Evolutionary conservation across 2,113 vertebrate genomes (phyloP), one percentile per base, ranked within the genome.

Genomic region (Chionis minor): DNA sequence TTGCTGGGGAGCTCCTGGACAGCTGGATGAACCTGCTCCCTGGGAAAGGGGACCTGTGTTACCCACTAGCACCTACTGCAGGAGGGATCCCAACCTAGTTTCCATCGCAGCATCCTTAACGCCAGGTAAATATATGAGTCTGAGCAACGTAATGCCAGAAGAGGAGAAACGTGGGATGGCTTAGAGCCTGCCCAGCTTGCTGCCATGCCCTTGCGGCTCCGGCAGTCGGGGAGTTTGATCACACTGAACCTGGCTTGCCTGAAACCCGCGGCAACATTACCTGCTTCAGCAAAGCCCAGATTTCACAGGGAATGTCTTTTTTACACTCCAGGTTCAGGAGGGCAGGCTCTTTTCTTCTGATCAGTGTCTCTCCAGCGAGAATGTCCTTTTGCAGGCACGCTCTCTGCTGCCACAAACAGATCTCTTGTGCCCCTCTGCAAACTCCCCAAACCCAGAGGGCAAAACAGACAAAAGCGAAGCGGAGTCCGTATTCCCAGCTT

Each of bases 101-200:
- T 45, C 65, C 45, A 35, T 3, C 5, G 2, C 8, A 14, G 54
- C 28, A 61, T 14, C 24, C 67, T 38, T 51, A 26, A 42, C 19
- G 6, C 14, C 38, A 81, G n/a, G 30, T 2, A 65, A 61, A 45
- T 2, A 51, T 0, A 51, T 0, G 1, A 67, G 38, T 55, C 33
- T 2, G 1, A 88, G 32, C 35, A 73, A 72, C 0, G 0, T 18
- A 81, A 22, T 0, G 0, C 6, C 33, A 45, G 6, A 8, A 10
- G 33, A 69, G 59, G 9, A 78, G 70, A 56, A 78, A 17, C 2
- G 0, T 12, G 38, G 55, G 32, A 20, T 10, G 21, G 27, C 42
- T 49, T 24, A 22, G 45, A 75, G 56, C 24, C 14, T 65, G 14
- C 12, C 56, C 22, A 27, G 26, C 44, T 27, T 52, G 35, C 62